phyloP scores from a whole-genome alignment of 2,113 vertebrate species.

The Myotis yumanensis region DNA sequence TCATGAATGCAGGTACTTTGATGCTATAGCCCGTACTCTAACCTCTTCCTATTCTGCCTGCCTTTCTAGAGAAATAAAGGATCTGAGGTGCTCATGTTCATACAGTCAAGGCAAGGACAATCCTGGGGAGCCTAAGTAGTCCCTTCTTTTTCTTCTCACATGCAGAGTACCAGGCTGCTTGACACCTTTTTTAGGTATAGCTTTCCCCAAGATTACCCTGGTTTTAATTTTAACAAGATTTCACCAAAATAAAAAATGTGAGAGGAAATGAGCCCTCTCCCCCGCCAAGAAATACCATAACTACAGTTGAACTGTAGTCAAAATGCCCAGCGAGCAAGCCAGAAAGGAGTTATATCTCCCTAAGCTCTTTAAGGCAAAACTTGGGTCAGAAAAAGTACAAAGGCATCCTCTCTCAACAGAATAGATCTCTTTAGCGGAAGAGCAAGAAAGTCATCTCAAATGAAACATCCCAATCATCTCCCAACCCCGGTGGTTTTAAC shows the following conservation, averaged over 20 bases:
- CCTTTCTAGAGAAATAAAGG: not conserved
- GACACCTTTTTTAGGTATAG: not conserved
- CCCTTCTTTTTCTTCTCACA: not conserved
- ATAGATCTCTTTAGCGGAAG: not conserved
- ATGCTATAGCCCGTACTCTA: not conserved
- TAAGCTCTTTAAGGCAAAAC: not conserved
- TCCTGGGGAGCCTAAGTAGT: not conserved
- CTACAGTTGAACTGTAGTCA: not conserved
- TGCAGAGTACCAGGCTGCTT: not conserved
- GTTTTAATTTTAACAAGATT: constrained; percentile 25
- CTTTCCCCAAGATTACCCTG: not conserved
- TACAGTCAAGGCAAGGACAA: not conserved
- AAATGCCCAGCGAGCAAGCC: not conserved
- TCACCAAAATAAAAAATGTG: not conserved
- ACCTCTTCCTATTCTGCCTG: too few species aligned
- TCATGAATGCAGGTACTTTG: not conserved
- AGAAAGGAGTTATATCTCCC: not conserved
- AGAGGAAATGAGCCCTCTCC: not conserved
- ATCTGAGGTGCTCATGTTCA: not conserved
- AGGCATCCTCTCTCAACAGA: not conserved
- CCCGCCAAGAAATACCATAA: not conserved
- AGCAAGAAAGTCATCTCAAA: constrained; percentile 33
- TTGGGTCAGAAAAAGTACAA: not conserved
- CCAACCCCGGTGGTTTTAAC: not conserved
- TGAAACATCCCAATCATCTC: not conserved